Base-by-base conservation (phyloP, 2,113 vertebrate species). In the Grammomys surdaster region DNA sequence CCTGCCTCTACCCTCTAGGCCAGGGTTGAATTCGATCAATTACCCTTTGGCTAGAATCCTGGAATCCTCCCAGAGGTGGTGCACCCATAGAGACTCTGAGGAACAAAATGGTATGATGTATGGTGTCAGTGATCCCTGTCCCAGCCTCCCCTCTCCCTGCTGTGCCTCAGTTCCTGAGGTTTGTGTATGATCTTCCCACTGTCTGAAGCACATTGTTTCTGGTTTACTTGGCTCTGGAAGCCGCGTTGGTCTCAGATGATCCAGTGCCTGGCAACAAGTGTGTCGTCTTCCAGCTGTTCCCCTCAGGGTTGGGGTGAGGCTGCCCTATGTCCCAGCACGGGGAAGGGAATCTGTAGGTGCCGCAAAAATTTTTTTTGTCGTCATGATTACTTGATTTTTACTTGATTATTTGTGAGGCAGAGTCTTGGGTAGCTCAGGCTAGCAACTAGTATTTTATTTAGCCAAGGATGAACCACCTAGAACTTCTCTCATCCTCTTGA, bases 81-180 rank as follows among this genome's bases (percentile, higher is more conserved):
- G 48, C 40, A 40, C 89, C 73, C 22, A 0, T 73, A 48, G 82
- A 8, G 12, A 84, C 56, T 90, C 88, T 85, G 24, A 78, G 58
- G 54, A 51, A 89, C 70, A 58, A 20, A 81, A 70, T 72, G 43
- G 9, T 19, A 24, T 51, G 43, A 24, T 24, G 43, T 87, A 33
- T 22, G 65, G 9, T 48, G 16, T 54, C 43, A 2, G 31, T 11
- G 33, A 43, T 2, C 0, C 0, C 31, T 22, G 60, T 54, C 28
- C 22, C 2, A 20, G 19, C n/a, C 17, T 75, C 63, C 0, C 14
- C 36, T 73, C 24, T 80, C 77, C 22, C 13, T 60, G 17, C 13
- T 5, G 48, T 7, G 40, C 8, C 65, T 67, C 22, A 0, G 7
- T 20, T 46, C 24, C 26, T 0, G 8, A 14, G 3, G 17, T 43